Conservation (phyloP, 2,797 vertebrate genomes). For the Macrochelys suwanniensis region DNA sequence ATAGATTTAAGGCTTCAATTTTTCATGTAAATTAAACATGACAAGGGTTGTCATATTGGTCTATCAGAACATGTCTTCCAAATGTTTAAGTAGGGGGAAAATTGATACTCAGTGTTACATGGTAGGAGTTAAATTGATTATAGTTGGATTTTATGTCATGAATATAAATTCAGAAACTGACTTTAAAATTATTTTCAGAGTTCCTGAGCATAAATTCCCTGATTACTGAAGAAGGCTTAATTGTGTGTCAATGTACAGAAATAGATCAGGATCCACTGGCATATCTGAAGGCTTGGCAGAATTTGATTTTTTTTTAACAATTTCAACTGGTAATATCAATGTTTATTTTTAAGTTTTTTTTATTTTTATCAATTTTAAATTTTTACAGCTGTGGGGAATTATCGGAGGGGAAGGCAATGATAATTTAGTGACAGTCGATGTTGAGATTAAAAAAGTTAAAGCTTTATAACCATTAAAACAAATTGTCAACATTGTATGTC, state of each 20-base stretch:
- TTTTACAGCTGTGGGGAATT: background rate
- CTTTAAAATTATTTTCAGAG: background rate
- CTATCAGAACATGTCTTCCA: background rate
- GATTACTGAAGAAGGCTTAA: background rate
- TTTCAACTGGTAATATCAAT: background rate
- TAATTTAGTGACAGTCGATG: background rate
- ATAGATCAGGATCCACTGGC: background rate
- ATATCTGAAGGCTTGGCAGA: background rate
- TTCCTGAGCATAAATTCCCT: background rate
- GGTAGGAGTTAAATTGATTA: background rate
- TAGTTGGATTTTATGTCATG: background rate
- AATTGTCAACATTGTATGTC: background rate
- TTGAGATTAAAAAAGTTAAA: background rate
- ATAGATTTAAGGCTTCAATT: conserved; percentile 13
- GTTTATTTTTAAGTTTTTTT: background rate
- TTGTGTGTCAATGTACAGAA: background rate
- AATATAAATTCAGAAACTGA: background rate
- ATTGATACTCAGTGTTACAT: background rate
- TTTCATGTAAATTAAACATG: conserved; percentile 8
- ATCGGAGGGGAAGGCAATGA: background rate
- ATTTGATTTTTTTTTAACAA: background rate
- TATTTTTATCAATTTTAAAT: background rate
- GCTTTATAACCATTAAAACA: background rate
- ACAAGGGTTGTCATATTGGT: background rate
- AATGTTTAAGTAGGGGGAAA: background rate